These are phyloP conservation scores for Callopanchax toddi DNA, from an alignment of 2,113 vertebrate genomes.

Conservation along the genomic window DNA sequence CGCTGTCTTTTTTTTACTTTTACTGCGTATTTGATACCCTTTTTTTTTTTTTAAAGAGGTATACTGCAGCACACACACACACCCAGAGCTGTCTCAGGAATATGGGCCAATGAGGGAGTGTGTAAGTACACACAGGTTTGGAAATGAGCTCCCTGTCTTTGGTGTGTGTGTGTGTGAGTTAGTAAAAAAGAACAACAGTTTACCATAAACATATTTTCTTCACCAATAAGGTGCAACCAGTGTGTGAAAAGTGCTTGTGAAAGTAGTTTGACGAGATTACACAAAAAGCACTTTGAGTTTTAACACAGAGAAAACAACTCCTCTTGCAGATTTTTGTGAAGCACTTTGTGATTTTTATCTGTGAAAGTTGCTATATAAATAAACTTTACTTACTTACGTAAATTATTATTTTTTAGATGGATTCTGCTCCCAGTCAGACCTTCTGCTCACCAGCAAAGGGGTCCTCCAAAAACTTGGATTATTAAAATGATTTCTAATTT, in stretches of 20 bases:
- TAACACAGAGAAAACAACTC: slow-evolving; percentile 5
- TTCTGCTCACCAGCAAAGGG: slow-evolving; percentile 4
- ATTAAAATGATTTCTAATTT: no score
- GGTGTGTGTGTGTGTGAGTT: background rate
- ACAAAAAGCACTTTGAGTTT: background rate
- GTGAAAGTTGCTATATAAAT: no score
- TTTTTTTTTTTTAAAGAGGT: no score
- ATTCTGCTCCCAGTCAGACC: slow-evolving; percentile 29
- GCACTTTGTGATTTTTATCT: no score
- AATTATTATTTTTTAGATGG: no score
- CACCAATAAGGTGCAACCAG: background rate
- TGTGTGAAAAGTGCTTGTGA: background rate
- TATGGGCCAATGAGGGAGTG: background rate
- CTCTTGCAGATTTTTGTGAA: background rate
- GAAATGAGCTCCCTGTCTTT: background rate
- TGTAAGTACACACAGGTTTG: background rate
- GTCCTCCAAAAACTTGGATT: no score
- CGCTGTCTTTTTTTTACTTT: no score
- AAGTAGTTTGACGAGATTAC: background rate
- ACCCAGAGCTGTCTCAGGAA: no score
- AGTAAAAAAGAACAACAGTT: background rate
- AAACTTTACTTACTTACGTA: no score
- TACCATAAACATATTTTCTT: background rate
- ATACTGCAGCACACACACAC: no score
- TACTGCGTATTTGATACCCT: no score